Percentiles rank a stretch among this genome's conserved stretches.
Evolutionary conservation across 1,140 invertebrate species (phyloP).

Genomic region (Drosophila bocki): DNA sequence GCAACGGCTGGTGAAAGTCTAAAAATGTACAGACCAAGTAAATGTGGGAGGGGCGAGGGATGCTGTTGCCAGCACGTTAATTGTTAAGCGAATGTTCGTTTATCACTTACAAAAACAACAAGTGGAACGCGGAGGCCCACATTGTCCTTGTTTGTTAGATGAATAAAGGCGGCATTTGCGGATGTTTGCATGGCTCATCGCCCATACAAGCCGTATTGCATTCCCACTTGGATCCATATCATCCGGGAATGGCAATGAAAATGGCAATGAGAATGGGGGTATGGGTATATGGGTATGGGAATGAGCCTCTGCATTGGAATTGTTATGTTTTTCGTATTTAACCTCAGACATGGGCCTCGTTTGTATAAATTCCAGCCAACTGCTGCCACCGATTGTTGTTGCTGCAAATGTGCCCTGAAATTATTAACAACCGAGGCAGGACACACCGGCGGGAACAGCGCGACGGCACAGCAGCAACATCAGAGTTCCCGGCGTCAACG

Average conservation of each 20-base stretch:
- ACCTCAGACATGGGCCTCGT: conserved; percentile 81
- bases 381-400: conserved; percentile 46
- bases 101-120: conserved; percentile 63
- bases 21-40: conserved; percentile 31
- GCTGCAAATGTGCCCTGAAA: conserved; percentile 71
- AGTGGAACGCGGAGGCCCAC: conserved; percentile 42
- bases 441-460: conserved; percentile 31
- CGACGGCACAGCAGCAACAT: conserved; percentile 21
- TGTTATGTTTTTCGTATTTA: conserved; percentile 82
- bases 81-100: conserved; percentile 79
- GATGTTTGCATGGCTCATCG: conserved; percentile 29
- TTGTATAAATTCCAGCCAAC: conserved; percentile 74
- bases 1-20: conserved; percentile 28
- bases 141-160: conserved; percentile 75
- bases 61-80: conserved; percentile 66
- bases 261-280: conserved; percentile 4
- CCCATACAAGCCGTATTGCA: conserved; percentile 37
- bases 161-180: conserved; percentile 60
- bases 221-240: conserved; percentile 53
- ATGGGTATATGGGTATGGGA: conserved; percentile 31
- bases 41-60: conserved; percentile 35
- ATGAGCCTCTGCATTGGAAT: conserved; percentile 50
- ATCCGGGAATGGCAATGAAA: conserved; percentile 30
- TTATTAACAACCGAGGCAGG: conserved; percentile 65
- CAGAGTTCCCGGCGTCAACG: conserved; percentile 34